A percentile compares a stretch with the other conserved stretches of the same genome.
Conservation (phyloP, 2,113 vertebrate species). For the Pomatostomus ruficeps region DNA sequence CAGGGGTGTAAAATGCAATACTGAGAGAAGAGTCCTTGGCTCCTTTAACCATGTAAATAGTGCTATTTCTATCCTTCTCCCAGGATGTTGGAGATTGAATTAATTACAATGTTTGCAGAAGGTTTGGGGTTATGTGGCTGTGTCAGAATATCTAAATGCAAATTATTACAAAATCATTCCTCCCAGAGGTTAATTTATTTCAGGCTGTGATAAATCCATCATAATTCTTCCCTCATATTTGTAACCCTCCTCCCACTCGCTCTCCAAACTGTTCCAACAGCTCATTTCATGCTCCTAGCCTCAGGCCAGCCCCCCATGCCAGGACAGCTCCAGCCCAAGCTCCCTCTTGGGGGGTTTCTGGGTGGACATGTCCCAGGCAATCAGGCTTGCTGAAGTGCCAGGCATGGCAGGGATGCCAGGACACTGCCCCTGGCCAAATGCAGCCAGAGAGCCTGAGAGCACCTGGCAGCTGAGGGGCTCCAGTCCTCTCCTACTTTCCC, state of each 20-base stretch:
- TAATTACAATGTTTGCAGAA: conserved; percentile 12
- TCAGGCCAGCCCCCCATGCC: not conserved
- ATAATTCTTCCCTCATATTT: not conserved
- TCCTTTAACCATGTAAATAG: not conserved
- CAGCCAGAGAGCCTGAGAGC: not conserved
- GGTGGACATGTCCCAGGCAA: not conserved
- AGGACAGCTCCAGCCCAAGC: not conserved
- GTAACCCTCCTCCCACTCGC: not conserved
- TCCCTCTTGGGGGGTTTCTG: not conserved
- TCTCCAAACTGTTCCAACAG: not conserved
- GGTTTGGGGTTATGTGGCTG: conserved; percentile 31
- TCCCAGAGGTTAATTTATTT: conserved; percentile 34
- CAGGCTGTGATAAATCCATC: not conserved
- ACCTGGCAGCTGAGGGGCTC: not conserved
- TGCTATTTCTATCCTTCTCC: not conserved
- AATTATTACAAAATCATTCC: conserved; percentile 44
- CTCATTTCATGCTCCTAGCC: not conserved
- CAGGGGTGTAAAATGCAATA: not conserved
- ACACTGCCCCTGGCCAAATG: not conserved
- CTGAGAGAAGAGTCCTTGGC: not conserved
- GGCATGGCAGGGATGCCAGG: not conserved
- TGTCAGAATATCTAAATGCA: conserved; percentile 44
- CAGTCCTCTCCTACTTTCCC: not conserved
- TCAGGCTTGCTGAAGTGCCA: not conserved
- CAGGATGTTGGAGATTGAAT: not conserved